These are phyloP conservation scores for Eira barbara DNA, from an alignment of 2,113 vertebrate species.

Conservation along the genomic window DNA sequence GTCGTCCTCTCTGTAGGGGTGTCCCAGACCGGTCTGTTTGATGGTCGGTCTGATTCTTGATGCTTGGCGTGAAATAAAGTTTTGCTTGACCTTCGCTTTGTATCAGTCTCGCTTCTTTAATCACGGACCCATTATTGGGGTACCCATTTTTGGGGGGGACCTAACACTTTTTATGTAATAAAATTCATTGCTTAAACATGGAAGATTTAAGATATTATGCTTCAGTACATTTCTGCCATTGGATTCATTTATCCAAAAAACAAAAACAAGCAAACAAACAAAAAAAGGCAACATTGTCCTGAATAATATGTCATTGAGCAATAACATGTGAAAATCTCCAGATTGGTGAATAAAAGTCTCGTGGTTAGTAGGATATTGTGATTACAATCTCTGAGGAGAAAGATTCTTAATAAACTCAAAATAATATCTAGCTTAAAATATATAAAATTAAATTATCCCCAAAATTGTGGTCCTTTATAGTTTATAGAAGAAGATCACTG, in stretches of 20 bases:
- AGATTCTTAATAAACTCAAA: slow-evolving; percentile 17
- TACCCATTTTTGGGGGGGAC: no score
- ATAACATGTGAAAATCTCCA: slow-evolving; percentile 4
- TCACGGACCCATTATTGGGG: no score
- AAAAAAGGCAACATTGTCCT: background rate
- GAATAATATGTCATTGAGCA: background rate
- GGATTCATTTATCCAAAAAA: background rate
- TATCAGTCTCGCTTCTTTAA: no score
- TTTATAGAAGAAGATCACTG: background rate
- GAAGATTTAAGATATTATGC: slow-evolving; percentile 12
- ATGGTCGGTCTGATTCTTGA: no score
- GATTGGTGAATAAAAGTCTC: slow-evolving; percentile 35
- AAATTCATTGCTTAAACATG: slow-evolving; percentile 30
- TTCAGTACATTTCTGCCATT: background rate
- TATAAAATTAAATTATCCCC: background rate
- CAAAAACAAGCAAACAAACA: background rate
- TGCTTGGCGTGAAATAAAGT: no score
- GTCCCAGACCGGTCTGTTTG: no score
- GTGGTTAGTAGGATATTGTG: slow-evolving; percentile 36
- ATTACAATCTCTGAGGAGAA: background rate
- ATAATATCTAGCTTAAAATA: background rate
- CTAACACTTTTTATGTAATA: background rate
- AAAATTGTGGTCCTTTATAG: background rate
- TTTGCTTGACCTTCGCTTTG: no score
- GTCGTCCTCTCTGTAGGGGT: no score